Base-by-base conservation (phyloP, 2,797 vertebrate genomes). In the Oreochromis grahami region DNA sequence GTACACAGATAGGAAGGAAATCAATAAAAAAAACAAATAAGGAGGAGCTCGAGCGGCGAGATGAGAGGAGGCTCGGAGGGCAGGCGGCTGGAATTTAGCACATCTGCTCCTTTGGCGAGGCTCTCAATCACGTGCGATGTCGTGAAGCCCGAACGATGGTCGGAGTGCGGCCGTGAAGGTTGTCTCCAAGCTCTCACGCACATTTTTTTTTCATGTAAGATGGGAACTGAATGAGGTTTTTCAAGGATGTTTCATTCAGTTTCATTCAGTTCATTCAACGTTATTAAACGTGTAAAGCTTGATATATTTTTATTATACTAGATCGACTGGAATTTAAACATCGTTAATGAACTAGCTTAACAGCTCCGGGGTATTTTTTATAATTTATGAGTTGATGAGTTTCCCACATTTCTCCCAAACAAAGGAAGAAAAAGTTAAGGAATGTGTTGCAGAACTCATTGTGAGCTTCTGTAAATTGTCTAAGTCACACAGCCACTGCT, bases 1-100 rank as follows among this genome's bases (percentile, higher is more conserved):
- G 86, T 95, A 92, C 76, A 85, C 92, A 95, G 91, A 94, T 92
- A 91, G 94, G 94, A 94, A 95, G 94, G 94, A 96, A 95, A 95
- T 95, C 92, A 91, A 94, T 94, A 92, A 94, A 95, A 95, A 95
- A 91, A 81, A 78, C 81, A 93, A 94, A 91, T 88, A 85, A 87
- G 88, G 81, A 83, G 88, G 92, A 91, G 93, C 88, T 74, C 60
- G 88, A 84, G 90, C 80, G 79, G 85, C 24, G 90, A 93, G 93
- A 95, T 94, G 93, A 96, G 95, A 95, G 86, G 82, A 88, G 7
- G 65, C 82, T 74, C 5, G 63, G 60, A 87, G 90, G 87, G 80
- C 78, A 87, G 80, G 86, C 26, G 68, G 87, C 79, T 91, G 92
- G 94, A 93, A 94, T 94, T 90, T 92, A 85, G 84, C 93, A 95